Conservation (phyloP, 2,113 vertebrate genomes). For the Dendrocopos noguchii region DNA sequence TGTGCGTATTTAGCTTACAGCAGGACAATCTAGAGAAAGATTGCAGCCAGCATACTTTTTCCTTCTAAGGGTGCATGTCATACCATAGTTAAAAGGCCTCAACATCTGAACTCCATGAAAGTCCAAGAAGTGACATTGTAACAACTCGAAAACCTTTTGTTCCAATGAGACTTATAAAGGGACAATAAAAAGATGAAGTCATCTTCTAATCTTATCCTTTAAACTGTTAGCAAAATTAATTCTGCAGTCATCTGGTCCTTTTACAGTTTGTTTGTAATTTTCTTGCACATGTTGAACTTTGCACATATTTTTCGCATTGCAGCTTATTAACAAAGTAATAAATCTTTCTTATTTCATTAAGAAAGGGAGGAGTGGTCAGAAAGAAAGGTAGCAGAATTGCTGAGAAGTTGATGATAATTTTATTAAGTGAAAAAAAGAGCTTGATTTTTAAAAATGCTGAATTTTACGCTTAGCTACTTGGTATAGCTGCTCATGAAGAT, state of each 20-base stretch:
- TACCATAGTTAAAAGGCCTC: not conserved
- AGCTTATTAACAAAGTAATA: not conserved
- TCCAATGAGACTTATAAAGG: not conserved
- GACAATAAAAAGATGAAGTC: not conserved
- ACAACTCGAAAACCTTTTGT: not conserved
- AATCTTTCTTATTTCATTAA: not conserved
- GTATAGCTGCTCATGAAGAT: not conserved
- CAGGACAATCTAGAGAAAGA: not conserved
- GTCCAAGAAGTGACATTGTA: not conserved
- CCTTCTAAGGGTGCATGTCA: not conserved
- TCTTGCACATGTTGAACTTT: not conserved
- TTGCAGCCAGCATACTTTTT: not conserved
- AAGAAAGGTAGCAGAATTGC: not conserved
- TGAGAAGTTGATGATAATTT: not conserved
- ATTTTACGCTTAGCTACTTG: not conserved
- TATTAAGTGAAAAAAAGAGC: not conserved
- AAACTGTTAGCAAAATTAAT: not conserved
- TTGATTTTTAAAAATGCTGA: not conserved
- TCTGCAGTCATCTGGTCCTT: not conserved
- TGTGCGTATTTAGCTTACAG: fast-evolving
- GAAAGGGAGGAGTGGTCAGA: not conserved
- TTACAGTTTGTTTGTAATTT: not conserved
- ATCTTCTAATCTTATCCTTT: not conserved
- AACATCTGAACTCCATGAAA: not conserved
- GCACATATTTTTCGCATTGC: not conserved